These are phyloP conservation scores for Mellivora capensis DNA, from an alignment of 2,113 vertebrate genomes.

Conservation along the genomic window DNA sequence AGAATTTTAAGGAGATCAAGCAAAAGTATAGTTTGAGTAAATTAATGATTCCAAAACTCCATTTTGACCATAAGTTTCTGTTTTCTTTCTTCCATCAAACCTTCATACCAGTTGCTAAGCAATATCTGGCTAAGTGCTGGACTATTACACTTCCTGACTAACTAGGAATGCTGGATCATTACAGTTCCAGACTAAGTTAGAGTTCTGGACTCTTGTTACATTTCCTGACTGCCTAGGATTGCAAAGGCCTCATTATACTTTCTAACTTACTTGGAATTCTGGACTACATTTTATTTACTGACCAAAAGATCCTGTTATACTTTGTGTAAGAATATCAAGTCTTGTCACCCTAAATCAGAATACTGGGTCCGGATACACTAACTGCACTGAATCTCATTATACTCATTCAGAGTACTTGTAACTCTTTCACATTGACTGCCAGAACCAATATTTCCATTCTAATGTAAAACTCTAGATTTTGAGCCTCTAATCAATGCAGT, in stretches of 20 bases:
- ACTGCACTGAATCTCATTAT: background rate
- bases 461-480: background rate
- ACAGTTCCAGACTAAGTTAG: slow-evolving; percentile 45
- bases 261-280: slow-evolving; percentile 51
- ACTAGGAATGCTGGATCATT: slow-evolving; percentile 41
- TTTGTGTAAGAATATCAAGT: background rate
- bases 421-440: background rate
- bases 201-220: background rate
- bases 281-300: slow-evolving; percentile 19
- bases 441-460: background rate
- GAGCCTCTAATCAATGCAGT: background rate
- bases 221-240: slow-evolving; percentile 51
- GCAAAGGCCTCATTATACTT: slow-evolving; percentile 29
- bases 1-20: slow-evolving; percentile 21
- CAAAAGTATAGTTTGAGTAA: slow-evolving; percentile 28
- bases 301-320: background rate
- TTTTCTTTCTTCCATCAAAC: slow-evolving; percentile 44
- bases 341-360: background rate
- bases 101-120: slow-evolving; percentile 1
- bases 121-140: slow-evolving; percentile 28
- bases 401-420: background rate
- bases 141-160: background rate
- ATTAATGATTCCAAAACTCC: slow-evolving; percentile 43
- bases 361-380: background rate
- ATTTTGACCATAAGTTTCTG: slow-evolving; percentile 22